A percentile compares a stretch with the other conserved stretches of the same genome.
phyloP scores from a whole-genome alignment of 2,888 invertebrate genomes.

The Lumbricus terrestris region DNA sequence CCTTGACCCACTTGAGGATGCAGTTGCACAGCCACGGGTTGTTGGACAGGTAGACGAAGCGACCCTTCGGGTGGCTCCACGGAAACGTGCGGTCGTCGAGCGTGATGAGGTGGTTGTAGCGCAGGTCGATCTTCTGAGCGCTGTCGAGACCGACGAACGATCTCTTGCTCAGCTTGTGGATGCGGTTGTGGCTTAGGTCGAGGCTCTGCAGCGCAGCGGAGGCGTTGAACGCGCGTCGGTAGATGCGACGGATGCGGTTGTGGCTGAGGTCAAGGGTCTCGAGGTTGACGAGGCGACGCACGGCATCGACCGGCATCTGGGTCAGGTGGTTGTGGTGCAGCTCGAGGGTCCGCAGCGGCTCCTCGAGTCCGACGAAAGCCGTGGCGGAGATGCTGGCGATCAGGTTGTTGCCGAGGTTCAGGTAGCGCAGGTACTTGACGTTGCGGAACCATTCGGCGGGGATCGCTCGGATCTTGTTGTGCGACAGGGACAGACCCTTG shows the following conservation, averaged over 20 bases:
- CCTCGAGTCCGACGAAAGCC: conserved; percentile 28
- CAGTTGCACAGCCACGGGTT: conserved; percentile 39
- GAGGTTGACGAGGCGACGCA: conserved; percentile 26
- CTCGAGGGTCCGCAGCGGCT: conserved; percentile 29
- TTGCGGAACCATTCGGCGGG: conserved; percentile 33
- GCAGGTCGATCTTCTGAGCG: conserved; percentile 30
- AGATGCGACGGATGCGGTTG: conserved; percentile 22
- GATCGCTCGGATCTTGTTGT: conserved; percentile 28
- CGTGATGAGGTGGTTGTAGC: conserved; percentile 32
- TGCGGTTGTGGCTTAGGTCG: conserved; percentile 34
- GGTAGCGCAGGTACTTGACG: conserved; percentile 27
- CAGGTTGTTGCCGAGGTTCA: conserved; percentile 35
- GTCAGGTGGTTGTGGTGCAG: conserved; percentile 32
- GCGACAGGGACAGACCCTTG: conserved; percentile 30
- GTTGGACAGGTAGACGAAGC: conserved; percentile 29
- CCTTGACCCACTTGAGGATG: conserved; percentile 33
- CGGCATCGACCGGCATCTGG: conserved; percentile 26
- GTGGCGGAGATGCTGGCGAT: conserved; percentile 19
- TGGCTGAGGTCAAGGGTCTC: conserved; percentile 25
- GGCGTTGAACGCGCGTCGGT: conserved; percentile 26
- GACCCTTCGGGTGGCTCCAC: not conserved
- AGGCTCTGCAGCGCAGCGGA: conserved; percentile 26
- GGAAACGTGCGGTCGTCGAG: conserved; percentile 33
- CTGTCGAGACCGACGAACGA: conserved; percentile 34
- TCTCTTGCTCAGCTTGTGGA: conserved; percentile 24